Evolutionary conservation across 2,888 invertebrate genomes (phyloP).

Genomic region (Artemia sinica): DNA sequence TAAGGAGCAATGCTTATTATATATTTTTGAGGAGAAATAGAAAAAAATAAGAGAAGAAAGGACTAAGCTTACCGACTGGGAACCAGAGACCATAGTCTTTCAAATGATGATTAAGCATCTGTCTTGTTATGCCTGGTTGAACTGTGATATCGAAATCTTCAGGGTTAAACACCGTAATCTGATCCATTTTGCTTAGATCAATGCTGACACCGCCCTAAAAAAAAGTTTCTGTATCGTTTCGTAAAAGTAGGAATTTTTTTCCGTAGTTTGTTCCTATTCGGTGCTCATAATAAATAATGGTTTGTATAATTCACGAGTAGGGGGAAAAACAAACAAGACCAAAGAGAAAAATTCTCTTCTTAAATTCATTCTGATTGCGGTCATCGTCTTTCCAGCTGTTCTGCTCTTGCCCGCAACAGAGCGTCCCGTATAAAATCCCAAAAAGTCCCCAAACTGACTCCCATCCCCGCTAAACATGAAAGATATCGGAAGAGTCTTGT

Average conservation of each 20-base stretch:
- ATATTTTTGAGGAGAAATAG: no score
- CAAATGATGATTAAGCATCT: conserved; percentile 33
- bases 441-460: no score
- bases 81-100: conserved; percentile 37
- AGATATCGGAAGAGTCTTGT: no score
- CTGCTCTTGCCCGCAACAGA: no score
- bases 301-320: not conserved
- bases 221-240: not conserved
- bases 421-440: no score
- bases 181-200: conserved; percentile 33
- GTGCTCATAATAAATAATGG: not conserved
- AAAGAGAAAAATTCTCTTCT: no score
- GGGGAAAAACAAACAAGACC: no score
- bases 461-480: no score
- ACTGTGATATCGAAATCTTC: conserved; percentile 37
- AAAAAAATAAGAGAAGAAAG: not conserved
- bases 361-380: no score
- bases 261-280: not conserved
- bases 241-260: conserved; percentile 9
- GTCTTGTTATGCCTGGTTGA: conserved; percentile 36
- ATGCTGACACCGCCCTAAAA: conserved; percentile 36
- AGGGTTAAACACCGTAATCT: conserved; percentile 32
- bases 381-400: no score
- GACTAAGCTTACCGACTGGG: conserved; percentile 33
- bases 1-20: no score